These are phyloP conservation scores for Etheostoma spectabile DNA, from an alignment of 2,113 vertebrate species.

Conservation along the genomic window DNA sequence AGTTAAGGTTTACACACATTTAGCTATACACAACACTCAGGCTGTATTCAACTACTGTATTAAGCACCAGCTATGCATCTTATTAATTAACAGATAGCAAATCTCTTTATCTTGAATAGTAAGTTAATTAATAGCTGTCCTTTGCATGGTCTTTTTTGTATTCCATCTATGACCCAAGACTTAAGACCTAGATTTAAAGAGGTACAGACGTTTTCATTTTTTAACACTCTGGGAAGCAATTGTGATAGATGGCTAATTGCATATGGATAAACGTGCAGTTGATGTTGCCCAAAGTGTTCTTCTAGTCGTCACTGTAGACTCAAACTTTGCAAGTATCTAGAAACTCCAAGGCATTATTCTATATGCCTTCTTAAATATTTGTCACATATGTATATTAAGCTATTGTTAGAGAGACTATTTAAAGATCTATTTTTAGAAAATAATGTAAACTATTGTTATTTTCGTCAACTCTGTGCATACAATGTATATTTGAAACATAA, in stretches of 20 bases:
- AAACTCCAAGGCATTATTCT: conserved; percentile 54
- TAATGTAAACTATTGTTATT: conserved; percentile 75
- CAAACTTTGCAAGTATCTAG: conserved; percentile 30
- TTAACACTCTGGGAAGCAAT: conserved; percentile 20
- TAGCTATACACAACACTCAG: conserved; percentile 62
- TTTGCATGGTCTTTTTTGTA: conserved; percentile 43
- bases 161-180: conserved; percentile 19
- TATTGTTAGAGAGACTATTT: conserved; percentile 85
- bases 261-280: conserved; percentile 22
- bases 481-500: conserved; percentile 74
- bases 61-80: conserved; percentile 64
- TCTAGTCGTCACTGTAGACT: conserved; percentile 45
- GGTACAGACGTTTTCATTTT: conserved; percentile 46
- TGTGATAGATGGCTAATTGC: conserved; percentile 13
- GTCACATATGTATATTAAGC: conserved; percentile 84
- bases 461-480: conserved; percentile 65
- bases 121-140: conserved; percentile 44
- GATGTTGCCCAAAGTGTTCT: not conserved
- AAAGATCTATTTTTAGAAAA: conserved; percentile 87
- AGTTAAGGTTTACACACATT: conserved; percentile 39
- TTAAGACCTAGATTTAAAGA: not conserved
- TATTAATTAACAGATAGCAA: conserved; percentile 39
- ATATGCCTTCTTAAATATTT: conserved; percentile 74
- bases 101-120: conserved; percentile 46
- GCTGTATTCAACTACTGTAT: conserved; percentile 81